A percentile compares a stretch with the other conserved stretches of the same genome.
phyloP scores from a whole-genome alignment of 2,797 vertebrate species.

The Ctenopoma kingsleyae region DNA sequence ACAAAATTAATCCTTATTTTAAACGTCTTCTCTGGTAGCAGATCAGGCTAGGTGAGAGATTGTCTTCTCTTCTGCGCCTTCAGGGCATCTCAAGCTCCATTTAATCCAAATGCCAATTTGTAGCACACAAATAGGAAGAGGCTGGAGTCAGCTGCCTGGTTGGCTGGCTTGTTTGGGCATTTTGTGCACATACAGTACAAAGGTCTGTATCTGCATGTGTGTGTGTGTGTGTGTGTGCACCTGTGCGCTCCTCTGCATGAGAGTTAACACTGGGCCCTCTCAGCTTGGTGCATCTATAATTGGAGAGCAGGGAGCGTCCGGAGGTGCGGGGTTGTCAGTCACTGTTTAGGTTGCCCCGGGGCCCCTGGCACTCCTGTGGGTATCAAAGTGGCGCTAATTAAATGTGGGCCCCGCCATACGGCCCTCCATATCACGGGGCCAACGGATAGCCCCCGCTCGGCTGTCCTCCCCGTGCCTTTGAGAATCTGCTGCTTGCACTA shows the following conservation, averaged over 20 bases:
- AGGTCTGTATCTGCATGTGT: conserved; percentile 56
- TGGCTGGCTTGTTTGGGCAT: conserved; percentile 86
- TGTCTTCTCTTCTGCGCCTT: conserved; percentile 77
- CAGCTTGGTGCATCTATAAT: conserved; percentile 94
- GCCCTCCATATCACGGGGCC: conserved; percentile 93
- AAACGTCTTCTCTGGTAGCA: conserved; percentile 80
- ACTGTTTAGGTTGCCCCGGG: conserved; percentile 99
- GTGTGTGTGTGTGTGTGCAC: conserved; percentile 3
- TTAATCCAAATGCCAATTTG: conserved; percentile 99
- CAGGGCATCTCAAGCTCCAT: conserved; percentile 88
- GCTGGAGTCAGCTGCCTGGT: conserved; percentile 69
- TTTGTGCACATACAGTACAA: conserved; percentile 65
- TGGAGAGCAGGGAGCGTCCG: conserved; percentile 96
- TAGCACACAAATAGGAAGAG: conserved; percentile 91
- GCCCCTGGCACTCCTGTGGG: conserved; percentile 98
- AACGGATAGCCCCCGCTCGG: conserved; percentile 77
- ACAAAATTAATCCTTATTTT: conserved; percentile 88
- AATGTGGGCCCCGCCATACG: conserved; percentile 95
- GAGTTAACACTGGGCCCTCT: conserved; percentile 77
- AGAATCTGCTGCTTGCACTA: conserved; percentile 95
- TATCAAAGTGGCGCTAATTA: conserved; percentile 99
- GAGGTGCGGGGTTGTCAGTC: conserved; percentile 97
- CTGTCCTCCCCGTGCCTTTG: conserved; percentile 96
- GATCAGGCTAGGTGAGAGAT: conserved; percentile 84
- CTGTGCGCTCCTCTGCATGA: conserved; percentile 34